Base-by-base conservation (phyloP, 2,888 invertebrate species). In the Spilosoma lubricipeda region DNA sequence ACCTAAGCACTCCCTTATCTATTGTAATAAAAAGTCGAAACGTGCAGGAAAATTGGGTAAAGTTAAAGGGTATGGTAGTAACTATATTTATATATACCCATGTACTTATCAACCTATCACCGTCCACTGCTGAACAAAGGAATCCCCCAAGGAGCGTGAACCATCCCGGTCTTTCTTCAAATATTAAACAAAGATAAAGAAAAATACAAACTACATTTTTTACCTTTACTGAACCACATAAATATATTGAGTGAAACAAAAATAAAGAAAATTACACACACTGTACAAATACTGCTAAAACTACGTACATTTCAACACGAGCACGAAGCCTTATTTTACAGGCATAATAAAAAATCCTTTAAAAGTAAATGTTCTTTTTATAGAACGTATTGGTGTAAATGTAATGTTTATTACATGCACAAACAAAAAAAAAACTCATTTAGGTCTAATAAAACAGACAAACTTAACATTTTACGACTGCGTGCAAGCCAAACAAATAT, bases 401-500 rank as follows among this genome's bases (percentile, higher is more conserved):
- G 63, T 18, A 30, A 63, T 63, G 63, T 30, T 63, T 63, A 59
- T 59, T 27, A 59, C 59, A 59, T 59, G 59, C 59, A 59, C 27
- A 59, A 59, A 59, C 27, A 27, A 27, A 59, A 59, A 59, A 59
- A 56, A 56, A 56, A 59, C 27, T 15, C 18, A 63, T 30, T 63
- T 30, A 63, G 18, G 18, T 63, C 15, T 18, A 36, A 65, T 48
- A 45, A 66, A 20, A 71, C 33, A 65, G 30, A 36, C 30, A 66
- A 65, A 42, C 39, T 59, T 48, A 45, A 45, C 42, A 45, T 30
- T 67, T 13, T 42, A 67, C 45, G 45, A 67, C 45, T 27, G 67
- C 42, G 45, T 67, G 30, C 45, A 45, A 56, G 59, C 23, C 9
- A 70, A 59, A 70, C 59, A 27, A 42, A 39, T 36, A 69, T 69